These are phyloP conservation scores for Cinara cedri DNA, from an alignment of 2,888 invertebrate species.

Conservation along the genomic window DNA sequence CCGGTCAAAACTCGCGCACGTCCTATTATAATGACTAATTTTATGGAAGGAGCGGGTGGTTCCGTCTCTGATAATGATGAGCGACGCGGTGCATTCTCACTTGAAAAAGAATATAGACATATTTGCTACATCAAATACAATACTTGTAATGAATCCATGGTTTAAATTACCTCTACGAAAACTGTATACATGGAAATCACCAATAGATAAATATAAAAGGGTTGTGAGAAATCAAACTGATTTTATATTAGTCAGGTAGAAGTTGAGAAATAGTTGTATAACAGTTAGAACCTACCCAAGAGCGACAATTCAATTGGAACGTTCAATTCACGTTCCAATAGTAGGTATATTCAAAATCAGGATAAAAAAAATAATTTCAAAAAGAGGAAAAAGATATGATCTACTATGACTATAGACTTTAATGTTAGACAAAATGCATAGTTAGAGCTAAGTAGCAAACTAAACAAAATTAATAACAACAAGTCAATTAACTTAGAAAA, in stretches of 20 bases:
- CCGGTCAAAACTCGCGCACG: too few relatives aligned
- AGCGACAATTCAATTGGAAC: constrained; percentile 38
- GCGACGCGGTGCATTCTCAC: too few relatives aligned
- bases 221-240: constrained; percentile 33
- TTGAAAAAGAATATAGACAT: too few relatives aligned
- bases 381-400: constrained; percentile 27
- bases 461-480: constrained; percentile 8
- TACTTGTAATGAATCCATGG: too few relatives aligned
- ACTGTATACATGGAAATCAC: constrained; percentile 44
- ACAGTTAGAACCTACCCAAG: constrained; percentile 31
- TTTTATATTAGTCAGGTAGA: constrained; percentile 24
- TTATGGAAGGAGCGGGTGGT: too few relatives aligned
- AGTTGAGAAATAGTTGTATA: constrained; percentile 39
- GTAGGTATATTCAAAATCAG: constrained; percentile 33
- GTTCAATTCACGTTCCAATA: constrained; percentile 5
- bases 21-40: too few relatives aligned
- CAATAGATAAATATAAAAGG: constrained; percentile 14
- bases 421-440: constrained; percentile 11
- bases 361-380: constrained; percentile 8
- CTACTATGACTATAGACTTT: constrained; percentile 27
- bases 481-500: constrained; percentile 5
- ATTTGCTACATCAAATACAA: too few relatives aligned
- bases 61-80: too few relatives aligned
- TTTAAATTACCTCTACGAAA: constrained; percentile 27
- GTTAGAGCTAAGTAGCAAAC: constrained; percentile 10